These are phyloP conservation scores for Anticlea derivata DNA, from an alignment of 2,888 invertebrate genomes.

Conservation along the genomic window DNA sequence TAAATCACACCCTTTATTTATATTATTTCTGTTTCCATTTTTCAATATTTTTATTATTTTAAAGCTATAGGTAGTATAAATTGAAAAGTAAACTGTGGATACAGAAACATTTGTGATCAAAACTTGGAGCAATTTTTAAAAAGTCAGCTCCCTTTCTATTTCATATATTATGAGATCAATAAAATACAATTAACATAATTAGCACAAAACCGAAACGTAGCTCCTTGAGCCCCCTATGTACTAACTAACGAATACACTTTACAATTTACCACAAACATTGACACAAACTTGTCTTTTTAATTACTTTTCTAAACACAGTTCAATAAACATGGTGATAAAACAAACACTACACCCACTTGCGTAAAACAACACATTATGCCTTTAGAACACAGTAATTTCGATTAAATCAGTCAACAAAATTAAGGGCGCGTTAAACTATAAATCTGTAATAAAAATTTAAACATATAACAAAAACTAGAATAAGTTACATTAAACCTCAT, in stretches of 20 bases:
- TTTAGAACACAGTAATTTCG: conserved; percentile 35
- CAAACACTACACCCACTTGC: conserved; percentile 21
- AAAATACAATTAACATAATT: conserved; percentile 43
- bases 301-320: conserved; percentile 14
- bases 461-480: conserved; percentile 40
- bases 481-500: conserved; percentile 37
- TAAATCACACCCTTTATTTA: conserved; percentile 45
- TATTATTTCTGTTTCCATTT: conserved; percentile 45
- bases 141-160: conserved; percentile 45
- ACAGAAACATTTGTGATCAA: conserved; percentile 50
- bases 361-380: conserved; percentile 28
- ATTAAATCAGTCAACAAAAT: conserved; percentile 47
- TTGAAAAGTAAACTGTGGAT: conserved; percentile 25
- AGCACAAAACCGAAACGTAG: conserved; percentile 50
- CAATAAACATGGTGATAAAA: conserved; percentile 35
- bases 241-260: conserved; percentile 42
- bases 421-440: conserved; percentile 32
- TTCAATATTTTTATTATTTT: conserved; percentile 39
- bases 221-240: conserved; percentile 57
- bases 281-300: conserved; percentile 37
- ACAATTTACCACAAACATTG: conserved; percentile 52
- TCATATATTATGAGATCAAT: conserved; percentile 68
- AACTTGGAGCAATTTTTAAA: conserved; percentile 37
- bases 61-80: conserved; percentile 28
- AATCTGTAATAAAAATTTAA: conserved; percentile 40